Evolutionary conservation across 2,797 vertebrate species (phyloP), one percentile per base, ranked within the genome.

Genomic region (Leuciscus waleckii): DNA sequence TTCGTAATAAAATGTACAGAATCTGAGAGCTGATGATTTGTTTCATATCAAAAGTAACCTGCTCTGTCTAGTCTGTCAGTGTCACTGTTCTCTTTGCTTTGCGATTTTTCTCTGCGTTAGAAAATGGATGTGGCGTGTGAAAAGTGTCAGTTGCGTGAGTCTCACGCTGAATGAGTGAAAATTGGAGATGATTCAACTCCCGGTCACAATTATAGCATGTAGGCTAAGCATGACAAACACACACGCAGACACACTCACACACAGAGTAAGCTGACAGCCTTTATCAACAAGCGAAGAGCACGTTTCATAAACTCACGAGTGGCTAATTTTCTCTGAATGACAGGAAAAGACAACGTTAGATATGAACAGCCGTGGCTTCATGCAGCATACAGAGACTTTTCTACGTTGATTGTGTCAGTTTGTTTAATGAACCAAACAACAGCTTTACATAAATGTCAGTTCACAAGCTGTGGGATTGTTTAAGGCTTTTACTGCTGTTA

Each of bases 151-250:
- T n/a, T n/a, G n/a, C n/a, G 35, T 35, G 35, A 35, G 35, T 35
- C 35, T 35, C 35, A 35, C 4, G 4, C 35, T 35, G 35, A 35
- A 35, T 35, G 35, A 35, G 4, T 35, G 35, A 35, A n/a, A n/a
- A n/a, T n/a, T n/a, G n/a, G n/a, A 68, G 79, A 85, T 86, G 85
- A 88, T 77, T 88, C 87, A 88, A 51, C 51, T 23, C 54, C 29
- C 43, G 17, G 58, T 35, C 32, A 39, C 68, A 71, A 63, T 82
- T 82, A 83, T 35, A 73, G 37, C 56, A n/a, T 77, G 71, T 67
- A 29, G 29, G 29, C 29, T 29, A 70, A 54, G 83, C 77, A 76
- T 79, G 78, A 75, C 63, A 51, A 32, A 13, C 79, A 46, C 73
- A 63, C 67, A 73, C 51, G 5, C 49, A 16, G 1, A 51, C 16